phyloP scores from a whole-genome alignment of 1,140 invertebrate species.

The Sminthurides bifidus region DNA sequence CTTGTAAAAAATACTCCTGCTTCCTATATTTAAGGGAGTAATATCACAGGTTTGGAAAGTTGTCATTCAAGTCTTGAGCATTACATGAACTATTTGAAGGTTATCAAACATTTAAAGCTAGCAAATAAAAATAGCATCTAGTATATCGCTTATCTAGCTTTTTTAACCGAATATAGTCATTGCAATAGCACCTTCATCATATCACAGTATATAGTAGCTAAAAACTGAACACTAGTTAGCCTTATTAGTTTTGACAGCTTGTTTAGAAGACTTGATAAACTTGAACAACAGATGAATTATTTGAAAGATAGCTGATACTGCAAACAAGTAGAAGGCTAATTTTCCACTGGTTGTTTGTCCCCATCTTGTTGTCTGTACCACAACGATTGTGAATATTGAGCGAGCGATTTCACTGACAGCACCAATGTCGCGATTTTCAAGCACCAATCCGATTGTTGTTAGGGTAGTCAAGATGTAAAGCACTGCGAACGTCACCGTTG shows the following conservation, averaged over 20 bases:
- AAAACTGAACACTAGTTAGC: neutral
- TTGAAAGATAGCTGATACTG: neutral
- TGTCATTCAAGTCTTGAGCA: too few species aligned
- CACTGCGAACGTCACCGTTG: conserved; percentile 11
- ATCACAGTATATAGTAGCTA: too few species aligned
- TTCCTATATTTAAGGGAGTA: too few species aligned
- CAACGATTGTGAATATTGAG: neutral
- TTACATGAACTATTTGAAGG: too few species aligned
- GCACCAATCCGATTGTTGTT: conserved; percentile 19
- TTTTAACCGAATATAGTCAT: too few species aligned
- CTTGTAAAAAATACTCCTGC: too few species aligned
- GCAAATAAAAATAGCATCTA: too few species aligned
- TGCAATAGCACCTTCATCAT: too few species aligned
- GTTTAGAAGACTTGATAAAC: too few species aligned
- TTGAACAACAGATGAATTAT: neutral
- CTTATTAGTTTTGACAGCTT: neutral
- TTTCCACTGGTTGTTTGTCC: neutral
- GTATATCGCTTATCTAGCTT: too few species aligned
- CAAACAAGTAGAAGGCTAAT: neutral
- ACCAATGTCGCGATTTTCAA: conserved; percentile 14
- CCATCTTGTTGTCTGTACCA: neutral
- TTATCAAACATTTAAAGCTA: too few species aligned
- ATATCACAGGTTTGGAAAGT: too few species aligned
- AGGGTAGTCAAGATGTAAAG: conserved; percentile 10
- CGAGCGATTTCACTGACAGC: conserved; percentile 11